Evolutionary conservation across 2,888 invertebrate genomes (phyloP), one percentile per base, ranked within the genome.

Genomic region (Cataglyphis albicans): DNA sequence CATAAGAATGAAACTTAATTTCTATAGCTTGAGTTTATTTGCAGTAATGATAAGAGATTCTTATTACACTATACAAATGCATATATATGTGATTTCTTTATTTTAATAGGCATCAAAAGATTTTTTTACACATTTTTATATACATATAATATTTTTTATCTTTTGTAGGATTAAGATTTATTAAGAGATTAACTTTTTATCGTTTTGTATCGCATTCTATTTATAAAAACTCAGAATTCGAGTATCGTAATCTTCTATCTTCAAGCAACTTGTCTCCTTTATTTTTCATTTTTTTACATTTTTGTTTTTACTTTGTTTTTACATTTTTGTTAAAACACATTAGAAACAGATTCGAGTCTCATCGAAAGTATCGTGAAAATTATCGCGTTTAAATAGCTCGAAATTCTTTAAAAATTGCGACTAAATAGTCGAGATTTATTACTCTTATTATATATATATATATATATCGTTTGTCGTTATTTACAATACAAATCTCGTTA

Each of bases 401-500:
- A 44, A 78, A 57, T 78, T 78, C 41, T 44, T 10, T 44, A 38
- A 78, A 57, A 67, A 68, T 48, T 48, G 18, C n/a, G 48, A 52
- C 41, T 32, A 73, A 61, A 18, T 21, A 67, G n/a, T 48, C 48
- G 48, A 48, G 48, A 48, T 48, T n/a, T 48, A 48, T 48, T 48
- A 48, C n/a, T 48, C 18, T 48, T 48, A 48, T 55, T 65, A 25
- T 35, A 35, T 25, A 25, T 65, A 25, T 35, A 35, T 25, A 25
- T 57, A 57, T 59, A 25, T 61, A 25, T 81, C 75, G 81, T 81
- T 81, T 74, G 55, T 75, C 55, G 73, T 75, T 74, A 81, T 75
- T 65, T 75, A 73, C 81, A 75, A 52, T 64, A 81, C 61, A 74
- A 78, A 78, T 74, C 73, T 73, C 75, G 81, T 81, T 74, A 73